Evolutionary conservation across 2,797 vertebrate genomes (phyloP).

Genomic region (Mionectes olivaceus): DNA sequence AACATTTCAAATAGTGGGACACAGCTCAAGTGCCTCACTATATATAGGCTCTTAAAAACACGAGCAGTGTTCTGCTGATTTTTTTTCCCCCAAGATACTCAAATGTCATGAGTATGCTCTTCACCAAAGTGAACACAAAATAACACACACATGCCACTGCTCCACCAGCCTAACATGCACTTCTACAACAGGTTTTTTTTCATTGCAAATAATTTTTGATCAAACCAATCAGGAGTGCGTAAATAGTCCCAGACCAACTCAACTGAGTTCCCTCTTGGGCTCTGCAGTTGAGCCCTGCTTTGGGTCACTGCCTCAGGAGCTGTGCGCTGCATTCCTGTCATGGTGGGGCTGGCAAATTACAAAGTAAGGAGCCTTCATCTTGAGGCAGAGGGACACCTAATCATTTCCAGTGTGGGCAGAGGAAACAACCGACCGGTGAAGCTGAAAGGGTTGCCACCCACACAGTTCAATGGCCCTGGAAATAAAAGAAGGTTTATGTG

Average conservation of each 20-base stretch:
- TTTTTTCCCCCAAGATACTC: neutral
- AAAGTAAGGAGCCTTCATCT: neutral
- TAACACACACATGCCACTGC: neutral
- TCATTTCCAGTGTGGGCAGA: neutral
- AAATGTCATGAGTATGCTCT: neutral
- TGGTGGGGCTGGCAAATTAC: neutral
- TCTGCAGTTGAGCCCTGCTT: fast-evolving
- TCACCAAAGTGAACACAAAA: neutral
- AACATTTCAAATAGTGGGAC: slow-evolving; percentile 29
- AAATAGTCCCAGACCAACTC: fast-evolving
- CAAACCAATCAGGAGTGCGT: neutral
- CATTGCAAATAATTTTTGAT: neutral
- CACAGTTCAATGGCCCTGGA: neutral
- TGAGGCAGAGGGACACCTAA: neutral
- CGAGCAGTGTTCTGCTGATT: neutral
- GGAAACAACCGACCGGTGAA: neutral
- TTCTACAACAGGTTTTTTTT: neutral
- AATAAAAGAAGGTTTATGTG: neutral
- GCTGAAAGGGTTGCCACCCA: slow-evolving; percentile 13
- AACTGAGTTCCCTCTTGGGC: neutral
- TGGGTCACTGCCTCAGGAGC: neutral
- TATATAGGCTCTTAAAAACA: neutral
- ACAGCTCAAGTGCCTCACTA: neutral
- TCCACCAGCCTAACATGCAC: neutral
- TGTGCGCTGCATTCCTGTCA: fast-evolving